Conservation (phyloP, 2,113 vertebrate species). For the Archocentrus centrarchus region DNA sequence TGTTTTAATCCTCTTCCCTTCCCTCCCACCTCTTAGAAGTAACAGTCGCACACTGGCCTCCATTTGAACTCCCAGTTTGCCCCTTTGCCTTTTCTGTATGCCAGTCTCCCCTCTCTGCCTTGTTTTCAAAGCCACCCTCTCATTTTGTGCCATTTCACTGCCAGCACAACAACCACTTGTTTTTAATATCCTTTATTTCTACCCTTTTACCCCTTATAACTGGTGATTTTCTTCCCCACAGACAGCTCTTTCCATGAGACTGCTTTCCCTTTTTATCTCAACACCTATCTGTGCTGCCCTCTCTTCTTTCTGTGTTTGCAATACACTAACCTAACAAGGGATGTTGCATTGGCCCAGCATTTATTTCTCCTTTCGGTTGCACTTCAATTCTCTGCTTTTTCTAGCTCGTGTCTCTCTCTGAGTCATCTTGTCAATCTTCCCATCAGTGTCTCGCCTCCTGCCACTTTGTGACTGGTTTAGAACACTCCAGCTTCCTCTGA, state of each 20-base stretch:
- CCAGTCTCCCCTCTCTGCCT: conserved; percentile 9
- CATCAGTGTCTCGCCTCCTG: conserved; percentile 36
- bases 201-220: conserved; percentile 25
- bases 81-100: conserved; percentile 9
- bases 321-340: conserved; percentile 21
- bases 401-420: conserved; percentile 1
- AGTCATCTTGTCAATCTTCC: conserved; percentile 63
- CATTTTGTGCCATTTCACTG: conserved; percentile 35
- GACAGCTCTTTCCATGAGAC: conserved; percentile 34
- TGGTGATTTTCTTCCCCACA: conserved; percentile 28
- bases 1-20: neutral
- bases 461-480: conserved; percentile 37
- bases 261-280: conserved; percentile 29
- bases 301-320: conserved; percentile 23
- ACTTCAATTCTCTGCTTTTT: conserved; percentile 22
- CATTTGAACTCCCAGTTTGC: conserved; percentile 48
- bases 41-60: conserved; percentile 23
- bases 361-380: conserved; percentile 1
- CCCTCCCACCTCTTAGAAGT: neutral
- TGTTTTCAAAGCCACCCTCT: conserved; percentile 23
- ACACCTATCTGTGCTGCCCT: conserved; percentile 17
- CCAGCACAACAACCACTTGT: conserved; percentile 29
- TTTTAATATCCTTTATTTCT: conserved; percentile 50
- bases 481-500: conserved; percentile 54
- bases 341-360: neutral